Evolutionary conservation across 2,113 vertebrate species (phyloP).

Genomic region (Eolophus roseicapilla): DNA sequence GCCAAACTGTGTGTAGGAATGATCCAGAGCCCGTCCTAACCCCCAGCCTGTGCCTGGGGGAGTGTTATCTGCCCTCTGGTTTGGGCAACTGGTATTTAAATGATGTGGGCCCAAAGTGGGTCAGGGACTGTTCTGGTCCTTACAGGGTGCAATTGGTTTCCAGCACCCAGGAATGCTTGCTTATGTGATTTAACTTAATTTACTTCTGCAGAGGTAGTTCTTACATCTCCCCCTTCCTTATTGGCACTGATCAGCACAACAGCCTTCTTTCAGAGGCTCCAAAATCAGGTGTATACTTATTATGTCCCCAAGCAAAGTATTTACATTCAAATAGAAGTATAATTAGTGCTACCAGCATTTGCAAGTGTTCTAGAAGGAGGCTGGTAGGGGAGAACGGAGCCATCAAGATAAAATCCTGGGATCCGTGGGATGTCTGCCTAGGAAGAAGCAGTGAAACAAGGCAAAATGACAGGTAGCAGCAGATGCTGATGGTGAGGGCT

Average conservation of each 20-base stretch:
- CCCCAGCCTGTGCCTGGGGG: neutral
- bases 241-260: neutral
- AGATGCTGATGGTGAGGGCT: neutral
- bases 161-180: neutral
- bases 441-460: neutral
- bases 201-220: neutral
- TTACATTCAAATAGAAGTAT: neutral
- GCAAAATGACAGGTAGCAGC: slow-evolving; percentile 5
- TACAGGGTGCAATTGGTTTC: neutral
- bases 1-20: neutral
- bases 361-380: neutral
- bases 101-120: neutral
- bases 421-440: neutral
- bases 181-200: neutral
- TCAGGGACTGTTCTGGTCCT: neutral
- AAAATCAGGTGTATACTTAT: neutral
- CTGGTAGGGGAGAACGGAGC: neutral
- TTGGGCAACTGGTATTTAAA: neutral
- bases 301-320: slow-evolving; percentile 18
- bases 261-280: neutral
- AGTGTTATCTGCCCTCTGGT: neutral
- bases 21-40: neutral
- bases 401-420: neutral
- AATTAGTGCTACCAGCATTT: slow-evolving; percentile 13
- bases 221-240: neutral